Evolutionary conservation across 2,113 vertebrate genomes (phyloP).

Genomic region (Grammomys surdaster): DNA sequence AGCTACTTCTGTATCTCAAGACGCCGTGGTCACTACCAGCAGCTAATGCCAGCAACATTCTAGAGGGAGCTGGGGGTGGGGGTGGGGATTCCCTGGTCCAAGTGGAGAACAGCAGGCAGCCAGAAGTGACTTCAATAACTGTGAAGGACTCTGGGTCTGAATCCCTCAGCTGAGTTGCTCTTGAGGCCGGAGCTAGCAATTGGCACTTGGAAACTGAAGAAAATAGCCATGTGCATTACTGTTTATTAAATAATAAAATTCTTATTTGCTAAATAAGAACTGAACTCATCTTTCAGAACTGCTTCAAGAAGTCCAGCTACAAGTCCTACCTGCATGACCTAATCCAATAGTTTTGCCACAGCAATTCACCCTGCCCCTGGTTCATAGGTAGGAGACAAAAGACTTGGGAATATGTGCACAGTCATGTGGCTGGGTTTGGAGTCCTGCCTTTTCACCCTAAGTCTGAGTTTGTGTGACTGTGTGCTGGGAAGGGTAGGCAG

Average conservation of each 20-base stretch:
- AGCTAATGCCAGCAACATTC: neutral
- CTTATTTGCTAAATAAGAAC: neutral
- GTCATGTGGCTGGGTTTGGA: neutral
- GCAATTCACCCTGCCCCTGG: too few relatives aligned
- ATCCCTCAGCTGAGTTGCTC: neutral
- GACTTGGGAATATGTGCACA: neutral
- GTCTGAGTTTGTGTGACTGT: neutral
- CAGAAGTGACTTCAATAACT: too few relatives aligned
- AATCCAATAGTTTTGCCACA: neutral
- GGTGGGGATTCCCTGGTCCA: neutral
- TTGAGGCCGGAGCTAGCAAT: neutral
- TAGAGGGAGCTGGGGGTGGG: neutral
- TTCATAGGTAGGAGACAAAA: neutral
- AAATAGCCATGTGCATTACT: neutral
- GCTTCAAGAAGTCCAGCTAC: neutral
- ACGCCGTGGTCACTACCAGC: neutral
- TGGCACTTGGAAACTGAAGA: neutral
- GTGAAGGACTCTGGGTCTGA: neutral
- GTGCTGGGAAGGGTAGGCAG: neutral
- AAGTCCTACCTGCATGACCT: neutral
- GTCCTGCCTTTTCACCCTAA: neutral
- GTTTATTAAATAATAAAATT: neutral
- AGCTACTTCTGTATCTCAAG: neutral
- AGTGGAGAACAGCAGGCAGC: neutral
- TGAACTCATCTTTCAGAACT: neutral